These are phyloP conservation scores for Alectoris magna DNA, from an alignment of 2,797 vertebrate species.

Conservation along the genomic window DNA sequence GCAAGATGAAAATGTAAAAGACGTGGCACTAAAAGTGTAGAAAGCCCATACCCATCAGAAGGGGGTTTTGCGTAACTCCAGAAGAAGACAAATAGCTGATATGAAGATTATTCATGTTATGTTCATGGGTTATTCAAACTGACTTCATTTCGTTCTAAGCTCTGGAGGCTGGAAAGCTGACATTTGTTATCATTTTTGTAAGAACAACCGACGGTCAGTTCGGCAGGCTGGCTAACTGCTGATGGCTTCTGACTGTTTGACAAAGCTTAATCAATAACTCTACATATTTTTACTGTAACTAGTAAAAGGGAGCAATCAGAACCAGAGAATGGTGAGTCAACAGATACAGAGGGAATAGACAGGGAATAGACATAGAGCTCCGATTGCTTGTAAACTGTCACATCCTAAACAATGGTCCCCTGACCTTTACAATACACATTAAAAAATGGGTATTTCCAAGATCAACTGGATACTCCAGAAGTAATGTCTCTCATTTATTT, in stretches of 20 bases:
- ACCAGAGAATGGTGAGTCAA: not conserved
- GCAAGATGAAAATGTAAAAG: not conserved
- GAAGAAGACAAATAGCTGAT: not conserved
- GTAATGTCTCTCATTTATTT: too few species aligned
- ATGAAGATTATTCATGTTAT: not conserved
- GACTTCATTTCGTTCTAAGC: not conserved
- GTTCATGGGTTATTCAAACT: not conserved
- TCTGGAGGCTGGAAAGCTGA: not conserved
- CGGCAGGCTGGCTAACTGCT: not conserved
- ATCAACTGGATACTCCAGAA: not conserved
- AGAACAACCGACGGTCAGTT: not conserved
- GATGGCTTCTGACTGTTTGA: not conserved
- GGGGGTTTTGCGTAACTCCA: not conserved
- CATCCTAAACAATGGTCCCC: not conserved
- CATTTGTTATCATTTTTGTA: not conserved
- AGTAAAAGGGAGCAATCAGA: not conserved
- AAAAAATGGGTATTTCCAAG: slow-evolving; percentile 28
- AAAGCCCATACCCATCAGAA: not conserved
- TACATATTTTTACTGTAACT: not conserved
- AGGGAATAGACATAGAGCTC: not conserved
- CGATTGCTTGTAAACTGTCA: not conserved
- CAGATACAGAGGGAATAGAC: not conserved
- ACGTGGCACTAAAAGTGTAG: not conserved
- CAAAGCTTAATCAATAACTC: not conserved
- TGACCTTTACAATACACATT: not conserved